phyloP scores from a whole-genome alignment of 2,888 invertebrate species.

The Itoplectis maculator region DNA sequence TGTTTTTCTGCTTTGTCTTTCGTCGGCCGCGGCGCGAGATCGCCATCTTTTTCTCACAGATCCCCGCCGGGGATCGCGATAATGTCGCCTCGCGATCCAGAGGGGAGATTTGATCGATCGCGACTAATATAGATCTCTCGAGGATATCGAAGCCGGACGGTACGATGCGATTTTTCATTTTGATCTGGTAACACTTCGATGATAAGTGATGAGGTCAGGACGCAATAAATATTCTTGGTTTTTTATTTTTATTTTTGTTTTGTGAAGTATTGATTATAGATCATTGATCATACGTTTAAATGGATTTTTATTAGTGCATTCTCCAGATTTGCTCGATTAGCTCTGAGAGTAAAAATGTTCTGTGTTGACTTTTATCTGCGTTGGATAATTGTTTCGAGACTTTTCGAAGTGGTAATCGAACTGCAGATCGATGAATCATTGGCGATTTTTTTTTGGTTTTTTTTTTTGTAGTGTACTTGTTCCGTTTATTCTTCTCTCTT shows the following conservation, averaged over 20 bases:
- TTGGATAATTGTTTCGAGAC: neutral
- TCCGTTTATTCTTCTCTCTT: slow-evolving; percentile 7
- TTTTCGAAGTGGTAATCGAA: slow-evolving; percentile 2
- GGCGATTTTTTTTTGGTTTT: neutral
- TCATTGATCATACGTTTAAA: too few species aligned
- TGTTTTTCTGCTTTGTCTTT: slow-evolving; percentile 17
- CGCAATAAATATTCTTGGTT: neutral
- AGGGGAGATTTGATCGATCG: slow-evolving; percentile 39
- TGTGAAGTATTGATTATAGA: too few species aligned
- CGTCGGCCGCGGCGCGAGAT: neutral
- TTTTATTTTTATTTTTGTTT: neutral
- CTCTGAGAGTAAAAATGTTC: too few species aligned
- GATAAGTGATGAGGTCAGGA: neutral
- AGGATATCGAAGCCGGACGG: neutral
- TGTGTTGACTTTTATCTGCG: neutral
- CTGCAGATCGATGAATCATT: slow-evolving; percentile 18
- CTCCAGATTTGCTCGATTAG: too few species aligned
- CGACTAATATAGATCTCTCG: slow-evolving; percentile 18
- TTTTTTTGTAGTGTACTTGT: slow-evolving; percentile 10
- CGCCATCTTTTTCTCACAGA: slow-evolving; percentile 18
- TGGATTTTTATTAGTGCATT: too few species aligned
- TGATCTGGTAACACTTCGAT: neutral
- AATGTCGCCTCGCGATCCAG: slow-evolving; percentile 1
- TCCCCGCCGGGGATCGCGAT: slow-evolving; percentile 8
- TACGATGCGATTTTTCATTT: slow-evolving; percentile 29